Conservation (phyloP, 2,888 invertebrate species). For the Diloba caeruleocephala region DNA sequence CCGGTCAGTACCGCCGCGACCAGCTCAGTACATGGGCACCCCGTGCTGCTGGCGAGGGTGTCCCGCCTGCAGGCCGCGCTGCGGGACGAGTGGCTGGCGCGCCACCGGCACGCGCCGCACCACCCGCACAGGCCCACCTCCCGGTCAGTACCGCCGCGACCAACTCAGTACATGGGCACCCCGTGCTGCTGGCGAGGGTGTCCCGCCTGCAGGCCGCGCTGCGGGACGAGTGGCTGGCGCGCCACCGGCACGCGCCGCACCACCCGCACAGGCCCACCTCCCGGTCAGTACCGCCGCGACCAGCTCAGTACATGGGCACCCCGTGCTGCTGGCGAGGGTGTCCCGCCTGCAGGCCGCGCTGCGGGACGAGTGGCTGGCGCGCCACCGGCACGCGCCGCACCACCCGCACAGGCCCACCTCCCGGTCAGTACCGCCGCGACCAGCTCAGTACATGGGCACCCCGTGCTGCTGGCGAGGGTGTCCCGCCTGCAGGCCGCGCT, state of each 20-base stretch:
- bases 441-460: not conserved
- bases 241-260: slow-evolving; percentile 35
- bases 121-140: slow-evolving; percentile 55
- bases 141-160: slow-evolving; percentile 25
- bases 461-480: slow-evolving; percentile 94
- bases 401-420: slow-evolving; percentile 55
- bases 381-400: slow-evolving; percentile 34
- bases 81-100: slow-evolving; percentile 94
- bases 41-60: slow-evolving; percentile 94
- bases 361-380: slow-evolving; percentile 93
- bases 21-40: not conserved
- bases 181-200: slow-evolving; percentile 94
- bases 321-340: slow-evolving; percentile 94
- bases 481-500: slow-evolving; percentile 94
- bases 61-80: slow-evolving; percentile 94
- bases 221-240: slow-evolving; percentile 93
- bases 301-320: not conserved
- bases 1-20: slow-evolving; percentile 27
- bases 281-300: slow-evolving; percentile 25
- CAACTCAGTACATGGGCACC: not conserved
- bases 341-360: slow-evolving; percentile 94
- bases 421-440: slow-evolving; percentile 27
- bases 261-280: slow-evolving; percentile 54
- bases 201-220: slow-evolving; percentile 94
- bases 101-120: slow-evolving; percentile 34